Evolutionary conservation across 2,797 vertebrate genomes (phyloP).

Genomic region (Channallabes apus): DNA sequence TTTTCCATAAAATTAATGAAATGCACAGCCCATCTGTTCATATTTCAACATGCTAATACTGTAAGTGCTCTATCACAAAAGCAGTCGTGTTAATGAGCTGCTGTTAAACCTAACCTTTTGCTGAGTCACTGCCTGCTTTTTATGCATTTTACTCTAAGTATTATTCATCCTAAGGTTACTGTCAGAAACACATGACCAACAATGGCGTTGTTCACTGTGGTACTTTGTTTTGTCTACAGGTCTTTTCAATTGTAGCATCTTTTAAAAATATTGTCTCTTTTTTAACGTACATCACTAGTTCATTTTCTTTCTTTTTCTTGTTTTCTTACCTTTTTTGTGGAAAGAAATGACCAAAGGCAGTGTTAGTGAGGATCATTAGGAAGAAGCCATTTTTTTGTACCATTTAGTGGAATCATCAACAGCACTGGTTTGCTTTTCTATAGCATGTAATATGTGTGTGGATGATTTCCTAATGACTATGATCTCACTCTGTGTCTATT

Average conservation of each 20-base stretch:
- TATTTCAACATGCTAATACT: background rate
- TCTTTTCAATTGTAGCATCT: background rate
- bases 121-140: background rate
- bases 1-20: background rate
- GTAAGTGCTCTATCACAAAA: background rate
- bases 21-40: background rate
- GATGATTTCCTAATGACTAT: constrained; percentile 39
- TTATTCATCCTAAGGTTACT: background rate
- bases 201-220: too few species aligned
- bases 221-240: background rate
- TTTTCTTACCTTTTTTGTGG: background rate
- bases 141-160: constrained; percentile 4
- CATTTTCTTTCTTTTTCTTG: background rate
- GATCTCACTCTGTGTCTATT: background rate
- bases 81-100: background rate
- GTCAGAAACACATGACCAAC: background rate
- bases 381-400: background rate
- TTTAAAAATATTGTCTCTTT: background rate
- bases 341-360: background rate
- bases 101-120: constrained; percentile 1
- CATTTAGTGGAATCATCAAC: background rate
- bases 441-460: background rate
- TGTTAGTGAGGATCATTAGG: background rate
- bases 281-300: background rate
- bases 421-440: background rate